Evolutionary conservation across 1,140 invertebrate genomes (phyloP), one percentile per base, ranked within the genome.

Genomic region (Penaeus chinensis): DNA sequence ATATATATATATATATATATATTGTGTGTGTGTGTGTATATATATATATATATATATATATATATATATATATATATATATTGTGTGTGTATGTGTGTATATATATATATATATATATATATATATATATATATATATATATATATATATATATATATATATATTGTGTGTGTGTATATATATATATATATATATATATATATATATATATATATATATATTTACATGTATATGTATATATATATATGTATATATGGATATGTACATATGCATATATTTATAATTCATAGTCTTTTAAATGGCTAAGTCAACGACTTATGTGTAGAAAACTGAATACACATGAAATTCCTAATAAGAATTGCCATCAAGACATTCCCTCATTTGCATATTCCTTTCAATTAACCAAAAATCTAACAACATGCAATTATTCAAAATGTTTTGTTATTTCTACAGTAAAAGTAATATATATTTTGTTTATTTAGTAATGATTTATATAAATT

Each of bases 1-100:
- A 24, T 71, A 71, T 71, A 24, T 71, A 71, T 71, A 24, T 71
- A 71, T 37, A 71, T 19, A 71, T 37, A 71, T 19, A 71, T 37
- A 37, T 37, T 13, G 5, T 71, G 19, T 71, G 5, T 71, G 5
- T 71, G 5, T 80, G 7, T 54, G 5, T 71, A 74, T 74, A 74
- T n/a, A 74, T 24, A n/a, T 74, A 74, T 22, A 74, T 24, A 74
- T 27, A 74, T 27, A 74, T 27, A 74, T 74, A 27, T 8, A 37
- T 74, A 18, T 54, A 18, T 8, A 27, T 74, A 20, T 74, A 27
- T 27, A 27, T 74, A 10, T 74, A 27, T 74, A 27, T 74, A 27
- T 27, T 47, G 42, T 47, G 27, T 74, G 10, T 74, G 27, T 74
- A 27, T 74, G 27, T 74, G 10, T 74, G 27, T 74, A 27, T 74